phyloP scores from a whole-genome alignment of 2,888 invertebrate species.

The Lacanobia oleracea region DNA sequence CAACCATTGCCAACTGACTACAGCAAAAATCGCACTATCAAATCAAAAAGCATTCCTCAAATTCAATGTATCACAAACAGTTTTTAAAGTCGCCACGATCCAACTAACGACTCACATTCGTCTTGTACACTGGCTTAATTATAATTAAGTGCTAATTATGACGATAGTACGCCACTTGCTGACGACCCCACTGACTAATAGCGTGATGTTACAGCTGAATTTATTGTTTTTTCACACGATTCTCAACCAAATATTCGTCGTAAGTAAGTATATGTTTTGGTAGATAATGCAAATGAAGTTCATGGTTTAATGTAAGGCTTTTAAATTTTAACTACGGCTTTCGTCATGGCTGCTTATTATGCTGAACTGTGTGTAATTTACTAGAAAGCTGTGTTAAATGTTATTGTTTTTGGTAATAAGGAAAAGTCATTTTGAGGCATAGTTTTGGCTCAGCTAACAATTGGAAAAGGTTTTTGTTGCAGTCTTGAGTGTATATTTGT shows the following conservation, averaged over 20 bases:
- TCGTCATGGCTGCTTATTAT: slow-evolving; percentile 43
- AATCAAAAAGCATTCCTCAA: slow-evolving; percentile 38
- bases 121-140: slow-evolving; percentile 76
- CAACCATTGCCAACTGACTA: slow-evolving; percentile 41
- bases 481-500: not conserved
- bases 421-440: slow-evolving; percentile 8
- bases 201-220: slow-evolving; percentile 52
- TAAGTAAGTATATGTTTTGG: slow-evolving; percentile 47
- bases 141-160: slow-evolving; percentile 81
- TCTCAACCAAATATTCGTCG: slow-evolving; percentile 43
- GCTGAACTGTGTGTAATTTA: slow-evolving; percentile 44
- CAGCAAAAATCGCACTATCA: slow-evolving; percentile 23
- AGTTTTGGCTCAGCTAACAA: not conserved
- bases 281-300: slow-evolving; percentile 56
- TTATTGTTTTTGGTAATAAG: slow-evolving; percentile 26
- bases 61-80: slow-evolving; percentile 59
- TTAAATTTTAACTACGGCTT: slow-evolving; percentile 44
- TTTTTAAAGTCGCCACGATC: slow-evolving; percentile 65
- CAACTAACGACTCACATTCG: slow-evolving; percentile 73
- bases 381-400: slow-evolving; percentile 33
- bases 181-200: slow-evolving; percentile 66
- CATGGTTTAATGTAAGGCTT: slow-evolving; percentile 51
- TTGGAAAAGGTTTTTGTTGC: not conserved
- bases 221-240: slow-evolving; percentile 62
- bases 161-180: slow-evolving; percentile 68